These are phyloP conservation scores for Drosophila neotestacea DNA, from an alignment of 2,888 invertebrate species.

Conservation along the genomic window DNA sequence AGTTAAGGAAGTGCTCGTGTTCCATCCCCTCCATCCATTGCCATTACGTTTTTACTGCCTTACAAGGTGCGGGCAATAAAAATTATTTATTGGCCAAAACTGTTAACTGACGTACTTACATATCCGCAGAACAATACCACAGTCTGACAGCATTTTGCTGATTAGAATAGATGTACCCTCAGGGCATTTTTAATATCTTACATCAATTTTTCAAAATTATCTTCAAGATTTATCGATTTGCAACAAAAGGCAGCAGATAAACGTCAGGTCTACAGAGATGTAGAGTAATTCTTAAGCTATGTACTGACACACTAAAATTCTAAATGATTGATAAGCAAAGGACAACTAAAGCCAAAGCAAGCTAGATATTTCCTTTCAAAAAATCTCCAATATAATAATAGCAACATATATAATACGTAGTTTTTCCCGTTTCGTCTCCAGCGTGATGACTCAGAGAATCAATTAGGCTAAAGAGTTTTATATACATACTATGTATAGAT, in stretches of 20 bases:
- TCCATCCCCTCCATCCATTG: constrained; percentile 6
- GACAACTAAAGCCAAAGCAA: too few relatives aligned
- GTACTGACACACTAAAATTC: too few relatives aligned
- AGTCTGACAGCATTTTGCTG: constrained; percentile 9
- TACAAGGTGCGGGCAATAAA: constrained; percentile 76
- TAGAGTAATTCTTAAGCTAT: too few relatives aligned
- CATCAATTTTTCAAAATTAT: constrained; percentile 13
- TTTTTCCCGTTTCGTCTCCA: too few relatives aligned
- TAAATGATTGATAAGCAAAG: too few relatives aligned
- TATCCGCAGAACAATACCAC: constrained; percentile 16
- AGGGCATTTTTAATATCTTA: constrained; percentile 15
- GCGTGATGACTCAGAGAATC: too few relatives aligned
- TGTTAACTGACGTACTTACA: constrained; percentile 27
- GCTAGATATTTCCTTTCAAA: too few relatives aligned
- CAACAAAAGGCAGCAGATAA: not conserved
- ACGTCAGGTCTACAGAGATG: too few relatives aligned
- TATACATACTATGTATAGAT: too few relatives aligned
- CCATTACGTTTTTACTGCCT: constrained; percentile 50
- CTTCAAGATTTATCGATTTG: constrained; percentile 7
- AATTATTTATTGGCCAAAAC: constrained; percentile 71
- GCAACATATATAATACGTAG: too few relatives aligned
- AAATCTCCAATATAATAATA: too few relatives aligned
- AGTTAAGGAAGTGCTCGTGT: constrained; percentile 16
- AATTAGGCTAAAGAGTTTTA: too few relatives aligned
- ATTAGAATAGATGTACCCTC: constrained; percentile 30